phyloP scores from a whole-genome alignment of 2,113 vertebrate genomes.

The Progne subis region DNA sequence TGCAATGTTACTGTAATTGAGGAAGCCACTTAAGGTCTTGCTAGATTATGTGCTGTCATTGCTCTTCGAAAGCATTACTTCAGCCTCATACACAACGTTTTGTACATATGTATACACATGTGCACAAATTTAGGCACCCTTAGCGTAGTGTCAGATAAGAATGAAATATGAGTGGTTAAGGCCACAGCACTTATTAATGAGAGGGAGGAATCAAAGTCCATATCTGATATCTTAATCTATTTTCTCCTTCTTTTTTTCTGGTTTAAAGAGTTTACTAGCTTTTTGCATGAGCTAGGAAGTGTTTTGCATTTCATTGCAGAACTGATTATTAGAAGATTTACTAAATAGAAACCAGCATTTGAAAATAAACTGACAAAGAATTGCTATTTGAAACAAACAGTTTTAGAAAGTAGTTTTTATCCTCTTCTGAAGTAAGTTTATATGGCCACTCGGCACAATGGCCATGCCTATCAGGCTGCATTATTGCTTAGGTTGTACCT shows the following conservation, averaged over 20 bases:
- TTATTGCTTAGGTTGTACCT: neutral
- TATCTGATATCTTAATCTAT: neutral
- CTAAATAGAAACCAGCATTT: neutral
- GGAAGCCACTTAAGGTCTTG: neutral
- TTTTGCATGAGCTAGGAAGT: neutral
- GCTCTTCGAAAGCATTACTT: neutral
- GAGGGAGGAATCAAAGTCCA: neutral
- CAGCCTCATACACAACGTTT: neutral
- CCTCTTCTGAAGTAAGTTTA: neutral
- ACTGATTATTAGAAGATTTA: neutral
- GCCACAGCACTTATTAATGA: neutral
- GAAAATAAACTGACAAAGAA: neutral
- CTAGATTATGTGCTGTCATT: neutral
- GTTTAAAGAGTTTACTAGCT: neutral
- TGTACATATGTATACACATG: accelerated
- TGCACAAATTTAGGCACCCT: neutral
- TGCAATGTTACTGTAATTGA: neutral
- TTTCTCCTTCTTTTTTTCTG: neutral
- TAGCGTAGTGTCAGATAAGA: neutral
- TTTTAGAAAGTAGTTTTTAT: neutral
- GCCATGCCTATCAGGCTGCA: neutral
- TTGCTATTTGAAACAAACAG: neutral
- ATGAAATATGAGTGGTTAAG: neutral
- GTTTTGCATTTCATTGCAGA: neutral
- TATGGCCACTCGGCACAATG: neutral